Evolutionary conservation across 2,113 vertebrate species (phyloP), one percentile per base, ranked within the genome.

Genomic region (Sander lucioperca): DNA sequence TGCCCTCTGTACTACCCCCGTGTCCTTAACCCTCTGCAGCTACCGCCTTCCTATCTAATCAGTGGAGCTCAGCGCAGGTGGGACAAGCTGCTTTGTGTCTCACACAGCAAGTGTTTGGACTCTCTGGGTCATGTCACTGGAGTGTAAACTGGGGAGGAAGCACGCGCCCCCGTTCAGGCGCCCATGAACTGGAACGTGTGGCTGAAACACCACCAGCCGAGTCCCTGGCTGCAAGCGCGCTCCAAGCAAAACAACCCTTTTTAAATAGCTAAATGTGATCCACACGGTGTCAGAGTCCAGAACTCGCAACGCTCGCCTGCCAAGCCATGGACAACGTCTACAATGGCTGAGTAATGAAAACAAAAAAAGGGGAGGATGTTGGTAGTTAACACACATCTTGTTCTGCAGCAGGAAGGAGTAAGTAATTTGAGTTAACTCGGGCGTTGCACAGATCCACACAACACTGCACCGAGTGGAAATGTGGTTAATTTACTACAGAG

Each of bases 181-280:
- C 77, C 86, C 45, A 51, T 87, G 87, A 87, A 91, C 85, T 90
- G 90, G 79, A 91, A 90, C 90, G 91, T 90, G 89, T 91, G 89
- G 91, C 81, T 89, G 70, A 80, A 88, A 81, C 86, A 89, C 86
- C 86, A 86, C 64, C 83, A 81, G 69, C 72, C 70, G 71, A 82
- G 84, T 56, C 74, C 79, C 80, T 61, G 79, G 85, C 87, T 58
- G 47, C 47, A 14, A 85, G 54, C 21, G 27, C n/a, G 33, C 88
- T 93, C 90, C 91, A 91, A 93, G 88, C 82, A 86, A 91, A 94
- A 94, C 92, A 91, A 50, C 54, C 53, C 61, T 79, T 88, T 88
- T 85, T 36, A 65, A 90, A 88, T 88, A 78, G 86, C 92, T 90
- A 89, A 93, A 91, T 88, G 87, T 87, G 83, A 89, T 87, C 83